Evolutionary conservation across 2,113 vertebrate genomes (phyloP), one percentile per base, ranked within the genome.

Genomic region (Synchiropus splendidus): DNA sequence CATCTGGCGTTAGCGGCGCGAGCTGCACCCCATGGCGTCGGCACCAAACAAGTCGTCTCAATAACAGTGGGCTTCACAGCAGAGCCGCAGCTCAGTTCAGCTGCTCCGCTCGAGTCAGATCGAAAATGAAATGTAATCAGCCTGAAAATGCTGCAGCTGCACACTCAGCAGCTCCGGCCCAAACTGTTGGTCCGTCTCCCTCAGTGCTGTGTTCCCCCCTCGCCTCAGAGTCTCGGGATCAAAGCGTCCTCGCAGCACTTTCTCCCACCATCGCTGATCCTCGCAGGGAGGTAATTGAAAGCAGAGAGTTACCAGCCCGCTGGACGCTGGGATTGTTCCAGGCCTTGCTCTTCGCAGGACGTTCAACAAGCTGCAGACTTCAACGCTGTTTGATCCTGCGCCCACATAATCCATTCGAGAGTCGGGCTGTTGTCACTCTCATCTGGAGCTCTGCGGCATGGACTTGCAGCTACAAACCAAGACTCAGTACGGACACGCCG

Each of bases 281-380:
- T 27, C 4, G 21, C 4, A 27, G 21, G 59, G 50, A 42, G 35
- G 52, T 77, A 74, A 81, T 72, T 74, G 65, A 42, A 81, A 74
- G 42, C 74, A 77, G 71, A 72, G 42, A 50, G 42, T 67, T 39
- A 49, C 35, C n/a, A 30, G 0, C 12, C 36, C 39, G 50, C 41
- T 40, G 41, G 52, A 35, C 18, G 34, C 47, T 35, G 45, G 12
- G 52, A 58, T 39, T 51, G 39, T 49, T 48, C 60, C 45, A 14
- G 10, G 16, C 21, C 45, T 8, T 27, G 31, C 31, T 34, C 13
- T 55, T 48, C 46, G 36, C 37, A 50, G 36, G 16, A 10, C 12
- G 12, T 12, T 8, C 12, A 35, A 42, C 18, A 21, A 12, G 40
- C 13, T 42, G 40, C 11, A 31, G 34, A 47, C 21, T 37, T 36